Conservation (phyloP, 2,888 invertebrate genomes). For the Aphidoletes aphidimyza region DNA sequence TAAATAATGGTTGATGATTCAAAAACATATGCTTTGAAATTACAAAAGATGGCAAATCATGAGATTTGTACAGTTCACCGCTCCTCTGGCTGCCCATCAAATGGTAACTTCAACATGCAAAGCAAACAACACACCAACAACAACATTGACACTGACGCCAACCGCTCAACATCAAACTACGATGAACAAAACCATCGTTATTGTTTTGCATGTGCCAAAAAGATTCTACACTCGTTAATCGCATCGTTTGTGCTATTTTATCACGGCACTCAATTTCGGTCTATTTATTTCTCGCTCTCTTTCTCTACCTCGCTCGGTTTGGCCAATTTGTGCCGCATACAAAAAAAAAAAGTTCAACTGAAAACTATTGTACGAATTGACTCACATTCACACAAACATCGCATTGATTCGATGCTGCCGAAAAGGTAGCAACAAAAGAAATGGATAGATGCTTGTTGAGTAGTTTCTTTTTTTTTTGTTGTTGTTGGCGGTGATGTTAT, state of each 20-base stretch:
- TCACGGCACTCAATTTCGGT: neutral
- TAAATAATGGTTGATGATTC: too few species aligned
- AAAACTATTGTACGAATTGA: constrained; percentile 24
- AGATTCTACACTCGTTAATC: constrained; percentile 20
- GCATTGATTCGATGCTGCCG: neutral
- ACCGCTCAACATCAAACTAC: constrained; percentile 10
- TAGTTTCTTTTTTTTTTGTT: neutral
- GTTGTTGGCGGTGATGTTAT: neutral
- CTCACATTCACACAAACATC: neutral
- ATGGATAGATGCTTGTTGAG: constrained; percentile 21
- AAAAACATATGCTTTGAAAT: too few species aligned
- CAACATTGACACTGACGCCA: too few species aligned
- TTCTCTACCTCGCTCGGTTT: neutral
- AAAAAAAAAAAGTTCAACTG: neutral
- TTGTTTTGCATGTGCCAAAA: neutral
- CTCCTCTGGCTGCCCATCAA: too few species aligned
- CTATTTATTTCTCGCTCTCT: neutral
- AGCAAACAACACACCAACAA: too few species aligned
- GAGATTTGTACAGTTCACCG: neutral
- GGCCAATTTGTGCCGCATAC: neutral
- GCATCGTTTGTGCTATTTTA: neutral
- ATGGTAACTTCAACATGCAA: too few species aligned
- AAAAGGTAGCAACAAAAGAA: constrained; percentile 15
- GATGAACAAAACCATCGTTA: neutral
- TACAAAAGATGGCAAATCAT: too few species aligned